Conservation (phyloP, 1,140 invertebrate species). For the Periplaneta americana region DNA sequence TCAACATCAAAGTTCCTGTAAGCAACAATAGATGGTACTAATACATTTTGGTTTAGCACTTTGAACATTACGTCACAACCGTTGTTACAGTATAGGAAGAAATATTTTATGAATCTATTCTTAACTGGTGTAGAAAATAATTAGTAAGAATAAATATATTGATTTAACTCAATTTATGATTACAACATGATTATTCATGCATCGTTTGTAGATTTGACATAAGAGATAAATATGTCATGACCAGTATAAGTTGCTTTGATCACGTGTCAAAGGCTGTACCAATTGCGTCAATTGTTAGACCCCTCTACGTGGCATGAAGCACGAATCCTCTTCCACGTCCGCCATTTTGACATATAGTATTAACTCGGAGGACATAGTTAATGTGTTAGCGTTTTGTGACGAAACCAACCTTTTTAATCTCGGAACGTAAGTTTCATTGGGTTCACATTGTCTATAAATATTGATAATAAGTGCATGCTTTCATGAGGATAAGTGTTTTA, state of each 20-base stretch:
- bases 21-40: too few relatives aligned
- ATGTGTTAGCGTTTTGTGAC: slow-evolving; percentile 59
- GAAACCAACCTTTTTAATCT: slow-evolving; percentile 29
- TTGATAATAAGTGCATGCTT: neutral
- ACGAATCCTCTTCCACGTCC: slow-evolving; percentile 64
- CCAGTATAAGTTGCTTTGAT: slow-evolving; percentile 1
- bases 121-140: too few relatives aligned
- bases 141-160: too few relatives aligned
- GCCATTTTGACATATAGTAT: slow-evolving; percentile 74
- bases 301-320: slow-evolving; percentile 68
- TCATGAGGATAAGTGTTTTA: neutral
- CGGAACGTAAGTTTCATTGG: slow-evolving; percentile 5
- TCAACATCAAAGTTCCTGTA: too few relatives aligned
- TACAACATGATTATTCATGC: neutral
- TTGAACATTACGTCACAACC: too few relatives aligned
- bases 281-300: slow-evolving; percentile 32
- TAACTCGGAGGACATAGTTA: slow-evolving; percentile 60
- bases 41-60: too few relatives aligned
- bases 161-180: neutral
- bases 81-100: too few relatives aligned
- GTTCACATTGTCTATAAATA: neutral
- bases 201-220: too few relatives aligned
- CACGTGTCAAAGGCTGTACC: slow-evolving; percentile 24
- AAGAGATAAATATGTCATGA: neutral
- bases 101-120: too few relatives aligned